Evolutionary conservation across 1,140 invertebrate genomes (phyloP).

Genomic region (Himalopsyche phryganea): DNA sequence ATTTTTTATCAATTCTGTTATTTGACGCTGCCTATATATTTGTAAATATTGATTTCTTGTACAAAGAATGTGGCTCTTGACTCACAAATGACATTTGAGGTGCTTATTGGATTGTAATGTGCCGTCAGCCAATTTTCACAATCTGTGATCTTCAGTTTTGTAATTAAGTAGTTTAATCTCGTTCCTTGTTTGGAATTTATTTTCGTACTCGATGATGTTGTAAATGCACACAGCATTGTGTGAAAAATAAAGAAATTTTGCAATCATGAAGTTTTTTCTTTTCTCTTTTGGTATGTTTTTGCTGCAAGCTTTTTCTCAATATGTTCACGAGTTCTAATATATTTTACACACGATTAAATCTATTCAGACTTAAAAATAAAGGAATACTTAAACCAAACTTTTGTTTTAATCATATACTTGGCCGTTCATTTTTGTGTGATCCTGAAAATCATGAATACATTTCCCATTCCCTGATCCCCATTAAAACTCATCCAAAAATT

Average conservation of each 20-base stretch:
- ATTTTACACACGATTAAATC: too few species aligned
- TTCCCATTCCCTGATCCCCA: constrained; percentile 12
- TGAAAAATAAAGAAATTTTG: constrained; percentile 13
- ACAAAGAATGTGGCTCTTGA: background rate
- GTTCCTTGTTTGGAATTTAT: constrained; percentile 1
- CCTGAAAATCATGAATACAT: constrained; percentile 30
- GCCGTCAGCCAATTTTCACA: background rate
- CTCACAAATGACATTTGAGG: background rate
- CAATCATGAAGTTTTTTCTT: background rate
- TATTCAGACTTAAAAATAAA: background rate
- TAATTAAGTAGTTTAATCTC: background rate
- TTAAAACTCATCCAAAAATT: constrained; percentile 22
- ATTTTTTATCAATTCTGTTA: background rate
- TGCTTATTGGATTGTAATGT: background rate
- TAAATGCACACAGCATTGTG: constrained; percentile 11
- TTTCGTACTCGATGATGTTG: background rate
- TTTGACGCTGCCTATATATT: background rate
- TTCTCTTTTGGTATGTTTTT: background rate
- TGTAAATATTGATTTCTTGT: background rate
- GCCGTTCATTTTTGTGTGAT: background rate
- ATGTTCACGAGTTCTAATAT: background rate
- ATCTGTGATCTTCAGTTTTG: background rate
- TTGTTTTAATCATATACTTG: constrained; percentile 8
- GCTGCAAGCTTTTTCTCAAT: background rate
- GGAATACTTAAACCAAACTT: constrained; percentile 6